Percentiles rank a stretch among this genome's conserved stretches.
phyloP scores from a whole-genome alignment of 2,888 invertebrate genomes.

The Halictus quadricinctus region DNA sequence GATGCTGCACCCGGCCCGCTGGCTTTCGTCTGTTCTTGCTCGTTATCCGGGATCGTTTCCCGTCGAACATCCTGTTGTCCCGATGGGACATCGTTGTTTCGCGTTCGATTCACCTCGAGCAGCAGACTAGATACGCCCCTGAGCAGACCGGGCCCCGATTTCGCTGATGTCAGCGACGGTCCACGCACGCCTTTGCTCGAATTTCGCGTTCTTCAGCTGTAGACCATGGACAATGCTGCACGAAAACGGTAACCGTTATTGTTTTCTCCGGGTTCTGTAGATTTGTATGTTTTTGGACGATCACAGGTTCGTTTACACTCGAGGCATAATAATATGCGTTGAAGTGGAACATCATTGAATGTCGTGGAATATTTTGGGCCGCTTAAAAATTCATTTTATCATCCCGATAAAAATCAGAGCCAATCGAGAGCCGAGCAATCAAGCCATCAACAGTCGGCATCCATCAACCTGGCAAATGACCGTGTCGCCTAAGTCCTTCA shows the following conservation, averaged over 20 bases:
- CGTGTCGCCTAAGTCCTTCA: too few relatives aligned
- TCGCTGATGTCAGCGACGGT: constrained; percentile 39
- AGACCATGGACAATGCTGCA: background rate
- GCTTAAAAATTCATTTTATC: too few relatives aligned
- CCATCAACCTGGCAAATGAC: too few relatives aligned
- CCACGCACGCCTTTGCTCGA: constrained; percentile 42
- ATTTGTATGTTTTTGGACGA: too few relatives aligned
- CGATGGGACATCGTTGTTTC: background rate
- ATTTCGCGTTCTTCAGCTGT: constrained; percentile 12
- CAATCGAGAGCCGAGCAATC: too few relatives aligned
- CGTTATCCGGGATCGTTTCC: background rate
- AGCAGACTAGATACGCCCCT: background rate
- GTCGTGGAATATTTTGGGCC: too few relatives aligned
- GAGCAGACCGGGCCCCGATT: constrained; percentile 9
- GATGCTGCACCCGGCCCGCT: background rate
- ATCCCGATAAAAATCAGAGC: too few relatives aligned
- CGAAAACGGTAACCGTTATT: background rate
- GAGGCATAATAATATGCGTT: too few relatives aligned
- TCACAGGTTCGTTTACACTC: too few relatives aligned
- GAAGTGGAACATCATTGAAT: too few relatives aligned
- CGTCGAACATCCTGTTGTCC: background rate
- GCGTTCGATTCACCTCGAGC: background rate
- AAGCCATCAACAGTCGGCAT: too few relatives aligned
- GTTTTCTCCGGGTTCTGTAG: too few relatives aligned
- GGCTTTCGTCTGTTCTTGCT: background rate